A percentile compares a stretch with the other conserved stretches of the same genome.
Evolutionary conservation across 2,113 vertebrate genomes (phyloP).

Genomic region (Phaethon lepturus): DNA sequence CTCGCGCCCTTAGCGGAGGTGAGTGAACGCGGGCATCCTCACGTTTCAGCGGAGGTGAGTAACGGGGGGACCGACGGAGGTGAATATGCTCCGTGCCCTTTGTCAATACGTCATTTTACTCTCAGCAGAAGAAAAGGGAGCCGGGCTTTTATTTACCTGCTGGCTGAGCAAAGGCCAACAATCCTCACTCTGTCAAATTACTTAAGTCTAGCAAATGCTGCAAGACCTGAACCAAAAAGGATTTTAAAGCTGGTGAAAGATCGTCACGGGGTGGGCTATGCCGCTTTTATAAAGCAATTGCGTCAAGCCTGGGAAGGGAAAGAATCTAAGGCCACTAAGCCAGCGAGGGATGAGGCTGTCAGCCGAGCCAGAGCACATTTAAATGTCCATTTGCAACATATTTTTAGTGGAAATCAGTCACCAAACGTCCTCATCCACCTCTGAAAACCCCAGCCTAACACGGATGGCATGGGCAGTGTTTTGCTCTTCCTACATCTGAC

Average conservation of each 20-base stretch:
- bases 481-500: background rate
- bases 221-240: constrained; percentile 16
- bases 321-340: background rate
- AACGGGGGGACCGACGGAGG: constrained; percentile 3
- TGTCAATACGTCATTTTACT: constrained; percentile 38
- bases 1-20: background rate
- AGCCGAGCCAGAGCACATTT: background rate
- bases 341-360: background rate
- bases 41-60: background rate
- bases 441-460: background rate
- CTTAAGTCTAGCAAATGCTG: constrained; percentile 20
- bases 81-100: background rate
- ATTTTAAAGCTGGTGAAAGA: constrained; percentile 47
- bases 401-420: background rate
- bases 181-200: constrained; percentile 30
- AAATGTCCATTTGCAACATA: background rate
- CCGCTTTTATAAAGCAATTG: constrained; percentile 19
- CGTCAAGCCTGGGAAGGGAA: background rate
- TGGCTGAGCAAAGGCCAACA: constrained; percentile 49
- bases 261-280: background rate
- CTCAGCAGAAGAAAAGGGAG: background rate
- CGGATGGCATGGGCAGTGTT: background rate
- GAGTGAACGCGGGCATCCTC: background rate
- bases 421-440: background rate
- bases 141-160: constrained; percentile 51